Evolutionary conservation across 2,888 invertebrate species (phyloP).

Genomic region (Portevinia maculata): DNA sequence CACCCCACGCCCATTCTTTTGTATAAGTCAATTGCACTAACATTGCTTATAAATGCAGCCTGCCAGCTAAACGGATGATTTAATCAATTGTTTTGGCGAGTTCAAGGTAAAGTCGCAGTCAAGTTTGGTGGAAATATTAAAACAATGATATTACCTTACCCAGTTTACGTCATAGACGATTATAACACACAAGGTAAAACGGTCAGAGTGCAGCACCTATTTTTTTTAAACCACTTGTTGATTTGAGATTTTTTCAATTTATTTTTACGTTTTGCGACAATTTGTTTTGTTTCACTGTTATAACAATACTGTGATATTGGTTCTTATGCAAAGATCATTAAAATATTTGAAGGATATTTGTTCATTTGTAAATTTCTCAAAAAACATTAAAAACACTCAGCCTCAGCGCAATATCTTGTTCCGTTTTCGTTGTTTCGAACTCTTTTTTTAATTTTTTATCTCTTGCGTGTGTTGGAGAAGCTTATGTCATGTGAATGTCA

Average conservation of each 20-base stretch:
- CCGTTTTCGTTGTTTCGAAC: constrained; percentile 66
- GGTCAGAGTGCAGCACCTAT: constrained; percentile 60
- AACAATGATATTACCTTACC: constrained; percentile 71
- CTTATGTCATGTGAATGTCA: constrained; percentile 48
- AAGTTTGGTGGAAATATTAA: constrained; percentile 2
- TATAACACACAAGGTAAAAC: constrained; percentile 70
- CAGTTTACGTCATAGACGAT: constrained; percentile 73
- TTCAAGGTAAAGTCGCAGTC: constrained; percentile 1
- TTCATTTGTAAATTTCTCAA: constrained; percentile 41
- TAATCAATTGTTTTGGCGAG: constrained; percentile 43
- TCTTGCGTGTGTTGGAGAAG: constrained; percentile 15
- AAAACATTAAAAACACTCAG: constrained; percentile 58
- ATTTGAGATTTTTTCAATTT: constrained; percentile 43
- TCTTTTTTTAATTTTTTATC: constrained; percentile 34
- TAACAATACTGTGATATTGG: background rate
- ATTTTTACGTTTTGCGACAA: background rate
- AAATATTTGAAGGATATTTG: constrained; percentile 31
- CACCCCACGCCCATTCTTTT: constrained; percentile 73
- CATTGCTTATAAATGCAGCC: constrained; percentile 7
- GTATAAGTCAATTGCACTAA: constrained; percentile 57
- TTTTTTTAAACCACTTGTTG: constrained; percentile 69
- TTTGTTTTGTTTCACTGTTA: background rate
- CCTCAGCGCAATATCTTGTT: constrained; percentile 54
- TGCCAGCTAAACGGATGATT: constrained; percentile 45
- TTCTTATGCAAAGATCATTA: constrained; percentile 11